A percentile compares a stretch with the other conserved stretches of the same genome.
Evolutionary conservation across 2,888 invertebrate genomes (phyloP).

Genomic region (Zaprionus obscuricornis): DNA sequence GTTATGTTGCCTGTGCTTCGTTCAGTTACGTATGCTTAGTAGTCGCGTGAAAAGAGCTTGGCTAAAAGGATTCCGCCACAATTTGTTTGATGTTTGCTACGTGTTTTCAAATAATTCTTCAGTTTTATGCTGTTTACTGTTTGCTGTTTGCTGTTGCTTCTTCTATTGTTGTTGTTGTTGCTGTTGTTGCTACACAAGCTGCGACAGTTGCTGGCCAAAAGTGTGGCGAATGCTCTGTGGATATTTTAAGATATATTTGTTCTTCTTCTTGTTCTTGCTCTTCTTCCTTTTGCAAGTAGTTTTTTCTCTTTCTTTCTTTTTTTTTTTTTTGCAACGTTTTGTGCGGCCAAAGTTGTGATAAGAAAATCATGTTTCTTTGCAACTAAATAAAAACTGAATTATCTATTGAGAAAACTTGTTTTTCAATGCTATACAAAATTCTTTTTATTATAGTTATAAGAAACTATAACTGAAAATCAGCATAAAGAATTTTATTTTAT

Average conservation of each 20-base stretch:
- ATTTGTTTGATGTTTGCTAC: slow-evolving; percentile 77
- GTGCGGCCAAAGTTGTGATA: slow-evolving; percentile 24
- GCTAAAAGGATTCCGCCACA: slow-evolving; percentile 73
- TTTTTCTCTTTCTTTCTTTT: no score
- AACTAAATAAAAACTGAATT: slow-evolving; percentile 4
- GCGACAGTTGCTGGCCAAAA: slow-evolving; percentile 58
- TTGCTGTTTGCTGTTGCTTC: no score
- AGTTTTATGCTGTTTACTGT: slow-evolving; percentile 50
- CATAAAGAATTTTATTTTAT: no score
- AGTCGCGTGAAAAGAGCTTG: slow-evolving; percentile 61
- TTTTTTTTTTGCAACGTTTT: no score
- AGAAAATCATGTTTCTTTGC: slow-evolving; percentile 26
- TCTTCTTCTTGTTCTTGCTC: no score
- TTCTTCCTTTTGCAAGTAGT: slow-evolving; percentile 17
- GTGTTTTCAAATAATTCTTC: slow-evolving; percentile 69
- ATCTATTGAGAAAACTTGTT: not conserved
- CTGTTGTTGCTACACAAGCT: slow-evolving; percentile 9
- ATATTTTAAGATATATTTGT: slow-evolving; percentile 40
- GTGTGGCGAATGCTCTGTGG: slow-evolving; percentile 45
- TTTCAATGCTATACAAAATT: no score
- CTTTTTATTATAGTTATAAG: no score
- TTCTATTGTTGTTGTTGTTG: no score
- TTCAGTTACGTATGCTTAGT: no score
- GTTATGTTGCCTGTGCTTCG: no score
- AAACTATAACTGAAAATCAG: no score